These are phyloP conservation scores for Leptopilina syphax DNA, from an alignment of 2,888 invertebrate species.

Conservation along the genomic window DNA sequence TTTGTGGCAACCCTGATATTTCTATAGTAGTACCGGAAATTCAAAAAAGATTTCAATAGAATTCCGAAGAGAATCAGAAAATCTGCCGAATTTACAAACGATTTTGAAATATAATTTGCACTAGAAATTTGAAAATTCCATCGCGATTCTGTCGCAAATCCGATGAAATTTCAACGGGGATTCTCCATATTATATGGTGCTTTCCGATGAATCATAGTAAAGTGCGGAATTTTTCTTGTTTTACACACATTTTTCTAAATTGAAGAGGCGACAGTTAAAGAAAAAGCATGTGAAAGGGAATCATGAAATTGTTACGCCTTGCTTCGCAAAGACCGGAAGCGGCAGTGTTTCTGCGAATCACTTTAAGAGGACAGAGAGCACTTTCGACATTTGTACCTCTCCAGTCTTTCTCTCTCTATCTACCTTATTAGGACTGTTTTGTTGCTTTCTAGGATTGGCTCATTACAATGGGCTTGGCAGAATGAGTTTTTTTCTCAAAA, in stretches of 20 bases:
- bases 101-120: no score
- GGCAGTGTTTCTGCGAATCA: conserved; percentile 26
- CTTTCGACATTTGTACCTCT: conserved; percentile 26
- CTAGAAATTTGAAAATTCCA: no score
- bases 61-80: no score
- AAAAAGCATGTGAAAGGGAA: conserved; percentile 5
- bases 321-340: conserved; percentile 27
- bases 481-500: neutral
- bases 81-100: no score
- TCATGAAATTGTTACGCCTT: conserved; percentile 17
- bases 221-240: no score
- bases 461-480: conserved; percentile 22
- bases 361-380: conserved; percentile 15
- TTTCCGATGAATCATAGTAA: no score
- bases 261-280: conserved; percentile 5
- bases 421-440: conserved; percentile 16
- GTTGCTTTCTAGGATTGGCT: conserved; percentile 34
- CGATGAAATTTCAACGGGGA: no score
- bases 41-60: no score
- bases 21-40: no score
- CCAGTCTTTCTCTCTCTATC: neutral
- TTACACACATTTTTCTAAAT: neutral
- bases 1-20: no score
- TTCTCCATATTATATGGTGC: no score
- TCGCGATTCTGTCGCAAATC: no score